Evolutionary conservation across 1,140 invertebrate species (phyloP), one percentile per base, ranked within the genome.

Genomic region (Protaetia brevitarsis): DNA sequence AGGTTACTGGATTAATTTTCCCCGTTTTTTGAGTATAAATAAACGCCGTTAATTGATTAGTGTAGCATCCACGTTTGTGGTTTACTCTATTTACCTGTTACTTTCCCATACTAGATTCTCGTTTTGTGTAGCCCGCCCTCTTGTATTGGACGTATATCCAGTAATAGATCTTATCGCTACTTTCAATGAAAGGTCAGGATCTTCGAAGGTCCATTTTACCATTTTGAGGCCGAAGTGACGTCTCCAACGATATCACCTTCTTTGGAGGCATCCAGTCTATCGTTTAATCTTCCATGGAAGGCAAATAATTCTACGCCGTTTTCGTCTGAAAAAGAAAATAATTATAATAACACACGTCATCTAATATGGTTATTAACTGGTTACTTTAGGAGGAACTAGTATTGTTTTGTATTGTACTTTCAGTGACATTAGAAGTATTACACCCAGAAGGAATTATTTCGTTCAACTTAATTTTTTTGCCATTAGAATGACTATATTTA

Each of bases 91-190:
- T 59, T 59, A 59, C 57, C 57, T 59, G 57, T 30, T n/a, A 34
- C 30, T n/a, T 57, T 57, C 30, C 28, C n/a, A 57, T 16, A 26
- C 8, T 3, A 30, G 1, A 0, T n/a, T 37, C 19, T 4, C 19
- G 11, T 27, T 62, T 62, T 11, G 29, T 13, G 63, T 72, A 76
- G 6, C 76, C 76, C 2, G 69, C 26, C 10, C 59, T 61, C 4
- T 73, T 59, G 16, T 72, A 28, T 58, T 77, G 74, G 1, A 78
- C 75, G 61, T 74, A 77, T 21, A 78, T 63, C 75, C 76, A 77
- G 64, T 76, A 78, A 36, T 73, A 41, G 21, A 78, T 64, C 19
- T 58, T 63, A 62, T 78, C 76, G 10, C 70, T n/a, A 65, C 36
- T 5, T 65, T 51, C 3, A 78, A 62, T 41, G 21, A 41, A 0